Evolutionary conservation across 2,113 vertebrate species (phyloP).

Genomic region (Mus musculus): DNA sequence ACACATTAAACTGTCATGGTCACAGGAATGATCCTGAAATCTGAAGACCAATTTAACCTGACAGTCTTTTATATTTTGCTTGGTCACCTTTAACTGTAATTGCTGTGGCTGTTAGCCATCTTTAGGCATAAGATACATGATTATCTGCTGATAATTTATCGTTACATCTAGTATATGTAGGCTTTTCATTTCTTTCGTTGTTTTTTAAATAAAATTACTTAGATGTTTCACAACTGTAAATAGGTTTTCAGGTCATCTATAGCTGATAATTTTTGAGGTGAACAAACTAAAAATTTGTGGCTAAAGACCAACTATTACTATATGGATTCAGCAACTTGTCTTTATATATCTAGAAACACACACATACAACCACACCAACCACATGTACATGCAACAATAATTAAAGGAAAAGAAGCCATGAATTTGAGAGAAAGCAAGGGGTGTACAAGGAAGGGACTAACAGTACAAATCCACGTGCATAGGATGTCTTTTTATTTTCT

Average conservation of each 20-base stretch:
- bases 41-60: not conserved
- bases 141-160: not conserved
- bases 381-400: not conserved
- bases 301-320: conserved; percentile 1
- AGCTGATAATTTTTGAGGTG: not conserved
- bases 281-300: not conserved
- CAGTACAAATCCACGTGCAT: not conserved
- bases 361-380: not conserved
- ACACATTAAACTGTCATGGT: not conserved
- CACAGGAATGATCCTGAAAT: not conserved
- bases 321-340: not conserved
- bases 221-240: not conserved
- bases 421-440: not conserved
- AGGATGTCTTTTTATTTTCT: not conserved
- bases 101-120: not conserved
- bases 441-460: not conserved
- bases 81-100: not conserved
- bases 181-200: not conserved
- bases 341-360: not conserved
- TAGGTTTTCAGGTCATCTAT: not conserved
- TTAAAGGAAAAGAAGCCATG: not conserved
- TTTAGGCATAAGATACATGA: not conserved
- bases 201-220: conserved; percentile 7
- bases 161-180: not conserved
- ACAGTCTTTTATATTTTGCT: not conserved